Conservation (phyloP, 2,888 invertebrate genomes). For the Tipula confusa region DNA sequence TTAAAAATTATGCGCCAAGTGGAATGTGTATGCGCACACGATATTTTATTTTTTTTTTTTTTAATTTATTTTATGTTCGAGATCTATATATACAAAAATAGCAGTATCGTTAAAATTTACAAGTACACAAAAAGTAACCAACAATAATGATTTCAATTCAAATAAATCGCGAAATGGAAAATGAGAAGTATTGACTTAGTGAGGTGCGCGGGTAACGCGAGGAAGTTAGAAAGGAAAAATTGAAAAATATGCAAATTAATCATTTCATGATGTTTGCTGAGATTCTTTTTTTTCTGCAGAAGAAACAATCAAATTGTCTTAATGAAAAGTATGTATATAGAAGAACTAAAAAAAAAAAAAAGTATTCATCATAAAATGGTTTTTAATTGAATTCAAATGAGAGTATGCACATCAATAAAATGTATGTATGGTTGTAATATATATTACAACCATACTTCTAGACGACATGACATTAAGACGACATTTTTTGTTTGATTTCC, state of each 20-base stretch:
- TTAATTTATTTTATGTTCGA: not conserved
- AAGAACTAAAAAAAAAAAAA: not conserved
- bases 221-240: not conserved
- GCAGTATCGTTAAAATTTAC: not conserved
- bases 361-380: not conserved
- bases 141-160: not conserved
- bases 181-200: too few species aligned
- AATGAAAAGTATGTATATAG: not conserved
- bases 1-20: not conserved
- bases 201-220: not conserved
- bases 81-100: not conserved
- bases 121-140: not conserved
- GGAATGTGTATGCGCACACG: not conserved
- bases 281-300: not conserved
- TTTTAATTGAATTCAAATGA: constrained; percentile 25
- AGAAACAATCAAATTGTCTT: constrained; percentile 20
- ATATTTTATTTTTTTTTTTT: not conserved
- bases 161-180: constrained; percentile 12
- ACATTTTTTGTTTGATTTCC: constrained; percentile 4
- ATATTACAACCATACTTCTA: not conserved
- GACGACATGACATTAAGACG: not conserved
- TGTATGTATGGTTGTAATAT: not conserved
- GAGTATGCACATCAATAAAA: constrained; percentile 25
- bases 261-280: not conserved
- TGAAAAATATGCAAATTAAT: constrained; percentile 9